Percentiles rank a stretch among this genome's conserved stretches.
Conservation (phyloP, 2,888 invertebrate species). For the Diloba caeruleocephala region DNA sequence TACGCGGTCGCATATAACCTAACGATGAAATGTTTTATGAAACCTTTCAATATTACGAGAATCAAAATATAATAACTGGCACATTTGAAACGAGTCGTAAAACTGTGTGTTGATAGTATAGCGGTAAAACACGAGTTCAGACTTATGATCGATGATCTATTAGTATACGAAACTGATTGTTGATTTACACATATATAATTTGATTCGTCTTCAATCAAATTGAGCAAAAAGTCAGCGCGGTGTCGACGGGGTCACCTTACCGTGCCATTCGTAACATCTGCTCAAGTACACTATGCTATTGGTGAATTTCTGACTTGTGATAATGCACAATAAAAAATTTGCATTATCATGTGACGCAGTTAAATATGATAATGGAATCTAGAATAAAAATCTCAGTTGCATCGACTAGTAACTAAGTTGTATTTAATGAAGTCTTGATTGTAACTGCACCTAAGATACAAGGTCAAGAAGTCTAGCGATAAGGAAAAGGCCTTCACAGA, state of each 20-base stretch:
- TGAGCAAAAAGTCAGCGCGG: conserved; percentile 49
- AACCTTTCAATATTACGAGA: conserved; percentile 13
- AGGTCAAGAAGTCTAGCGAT: conserved; percentile 8
- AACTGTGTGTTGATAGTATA: conserved; percentile 42
- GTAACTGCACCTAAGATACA: neutral
- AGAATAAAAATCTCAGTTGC: neutral
- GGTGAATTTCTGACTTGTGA: conserved; percentile 29
- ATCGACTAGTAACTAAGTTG: conserved; percentile 1
- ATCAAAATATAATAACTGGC: conserved; percentile 29
- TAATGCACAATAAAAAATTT: conserved; percentile 12
- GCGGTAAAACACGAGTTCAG: conserved; percentile 47
- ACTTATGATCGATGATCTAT: conserved; percentile 50
- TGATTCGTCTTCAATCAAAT: conserved; percentile 54
- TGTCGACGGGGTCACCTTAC: conserved; percentile 65
- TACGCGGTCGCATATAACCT: conserved; percentile 7
- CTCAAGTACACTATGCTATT: conserved; percentile 35
- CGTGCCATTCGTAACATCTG: conserved; percentile 60
- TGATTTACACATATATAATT: conserved; percentile 51
- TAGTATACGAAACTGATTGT: conserved; percentile 46
- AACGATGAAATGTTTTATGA: conserved; percentile 19
- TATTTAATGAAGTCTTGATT: neutral
- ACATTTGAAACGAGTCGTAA: conserved; percentile 21
- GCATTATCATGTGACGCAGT: neutral
- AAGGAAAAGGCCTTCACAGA: conserved; percentile 20
- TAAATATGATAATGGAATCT: neutral